Evolutionary conservation across 2,113 vertebrate species (phyloP), one percentile per base, ranked within the genome.

Genomic region (Leiothrix lutea): DNA sequence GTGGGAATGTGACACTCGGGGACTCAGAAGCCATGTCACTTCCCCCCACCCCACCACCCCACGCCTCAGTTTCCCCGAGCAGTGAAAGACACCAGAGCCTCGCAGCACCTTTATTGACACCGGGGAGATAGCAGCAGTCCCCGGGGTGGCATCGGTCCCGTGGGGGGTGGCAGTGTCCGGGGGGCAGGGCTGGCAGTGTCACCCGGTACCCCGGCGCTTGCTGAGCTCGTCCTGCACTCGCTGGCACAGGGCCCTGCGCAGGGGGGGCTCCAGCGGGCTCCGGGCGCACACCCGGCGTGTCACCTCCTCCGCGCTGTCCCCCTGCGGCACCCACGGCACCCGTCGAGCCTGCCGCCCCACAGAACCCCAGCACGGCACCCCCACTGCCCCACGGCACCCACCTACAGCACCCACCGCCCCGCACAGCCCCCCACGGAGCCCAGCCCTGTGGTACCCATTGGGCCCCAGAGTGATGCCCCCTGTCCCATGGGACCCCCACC

Each of bases 201-300:
- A 95, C 18, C 91, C 91, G 0, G 91, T 91, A 53, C 94, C 94
- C 4, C 84, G 84, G 70, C 91, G 91, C 75, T 93, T 91, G 84
- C 91, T 67, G 64, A 95, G 91, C 91, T 95, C 94, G 0, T 93
- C 94, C 88, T 93, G 91, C 54, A 95, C 91, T 0, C 94, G 84
- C 54, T 91, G 94, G 80, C 91, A 95, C 19, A 95, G 91, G 28
- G 94, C 91, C 33, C 45, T 22, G 75, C 91, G 91, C 91, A 93
- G 88, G 24, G 84, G 20, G 4, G 94, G 84, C 88, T 95, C 94
- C 91, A 95, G 64, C 1, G 91, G 91, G 91, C 88, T 91, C n/a
- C 10, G 80, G 80, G 94, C 91, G 0, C 94, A 95, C 31, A 88
- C 80, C 21, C 24, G 58, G 15, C 31, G 91, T 0, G 94, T 93